Percentiles rank a stretch among this genome's conserved stretches.
Conservation (phyloP, 2,888 invertebrate species). For the Myathropa florea region DNA sequence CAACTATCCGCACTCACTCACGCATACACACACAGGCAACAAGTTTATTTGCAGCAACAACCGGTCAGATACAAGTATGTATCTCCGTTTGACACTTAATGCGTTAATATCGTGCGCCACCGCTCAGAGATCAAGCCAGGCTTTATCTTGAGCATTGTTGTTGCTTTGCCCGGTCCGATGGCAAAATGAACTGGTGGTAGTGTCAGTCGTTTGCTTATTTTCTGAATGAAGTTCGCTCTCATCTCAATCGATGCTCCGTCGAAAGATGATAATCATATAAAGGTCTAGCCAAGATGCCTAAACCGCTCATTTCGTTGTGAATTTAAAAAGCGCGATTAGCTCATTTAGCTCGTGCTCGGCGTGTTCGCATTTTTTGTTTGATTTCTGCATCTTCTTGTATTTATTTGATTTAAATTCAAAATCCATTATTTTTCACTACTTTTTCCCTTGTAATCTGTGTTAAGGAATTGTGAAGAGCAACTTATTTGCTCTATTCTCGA, state of each 20-base stretch:
- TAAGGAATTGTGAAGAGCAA: background rate
- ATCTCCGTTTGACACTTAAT: conserved; percentile 31
- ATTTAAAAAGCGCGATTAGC: conserved; percentile 66
- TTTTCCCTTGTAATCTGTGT: background rate
- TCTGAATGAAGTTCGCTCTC: conserved; percentile 64
- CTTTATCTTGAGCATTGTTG: conserved; percentile 35
- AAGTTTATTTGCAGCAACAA: conserved; percentile 12
- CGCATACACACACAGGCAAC: conserved; percentile 20
- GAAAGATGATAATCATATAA: conserved; percentile 68
- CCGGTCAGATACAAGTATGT: conserved; percentile 37
- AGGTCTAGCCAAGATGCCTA: conserved; percentile 63
- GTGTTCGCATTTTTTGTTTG: conserved; percentile 37
- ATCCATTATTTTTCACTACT: background rate
- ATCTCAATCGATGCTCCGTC: conserved; percentile 62
- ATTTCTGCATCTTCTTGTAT: conserved; percentile 1
- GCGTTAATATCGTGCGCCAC: conserved; percentile 55
- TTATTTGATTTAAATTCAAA: background rate
- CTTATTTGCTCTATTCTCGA: background rate
- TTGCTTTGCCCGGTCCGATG: conserved; percentile 13
- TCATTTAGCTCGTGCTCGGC: conserved; percentile 62
- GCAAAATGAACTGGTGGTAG: background rate
- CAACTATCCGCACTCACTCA: background rate
- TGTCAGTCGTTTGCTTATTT: conserved; percentile 12
- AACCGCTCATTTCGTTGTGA: conserved; percentile 66
- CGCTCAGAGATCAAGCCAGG: conserved; percentile 62